Evolutionary conservation across 2,113 vertebrate genomes (phyloP).

Genomic region (Octodon degus): DNA sequence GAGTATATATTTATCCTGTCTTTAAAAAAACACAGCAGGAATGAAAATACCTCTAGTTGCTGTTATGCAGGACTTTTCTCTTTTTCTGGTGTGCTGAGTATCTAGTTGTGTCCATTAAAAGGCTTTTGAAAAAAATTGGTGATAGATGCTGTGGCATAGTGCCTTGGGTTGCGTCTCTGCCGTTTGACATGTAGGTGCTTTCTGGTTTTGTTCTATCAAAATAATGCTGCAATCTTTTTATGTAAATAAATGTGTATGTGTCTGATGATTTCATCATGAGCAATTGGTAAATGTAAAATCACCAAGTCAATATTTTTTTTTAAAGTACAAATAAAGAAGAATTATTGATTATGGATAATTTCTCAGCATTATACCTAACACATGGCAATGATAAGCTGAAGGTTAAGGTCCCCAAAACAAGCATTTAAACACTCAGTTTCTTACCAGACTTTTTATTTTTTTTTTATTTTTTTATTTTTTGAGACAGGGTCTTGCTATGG

Average conservation of each 20-base stretch:
- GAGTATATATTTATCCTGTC: not conserved
- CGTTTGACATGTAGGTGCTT: not conserved
- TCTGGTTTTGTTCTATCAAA: conserved; percentile 13
- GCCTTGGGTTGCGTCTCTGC: not conserved
- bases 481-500: not conserved
- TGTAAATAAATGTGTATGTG: not conserved
- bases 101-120: not conserved
- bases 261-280: not conserved
- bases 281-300: conserved; percentile 16
- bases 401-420: not conserved
- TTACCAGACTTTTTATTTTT: conserved; percentile 40
- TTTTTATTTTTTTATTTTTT: not conserved
- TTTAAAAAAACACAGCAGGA: not conserved
- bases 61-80: not conserved
- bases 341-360: conserved; percentile 21
- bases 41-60: not conserved
- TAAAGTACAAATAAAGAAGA: not conserved
- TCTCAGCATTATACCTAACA: not conserved
- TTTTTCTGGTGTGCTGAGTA: conserved; percentile 41
- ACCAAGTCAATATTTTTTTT: conserved; percentile 44
- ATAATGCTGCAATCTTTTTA: not conserved
- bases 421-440: conserved; percentile 43
- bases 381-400: not conserved
- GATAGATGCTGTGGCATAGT: not conserved
- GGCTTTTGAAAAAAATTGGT: not conserved